These are phyloP conservation scores for Lanistes nyassanus DNA, from an alignment of 1,140 invertebrate species.

Conservation along the genomic window DNA sequence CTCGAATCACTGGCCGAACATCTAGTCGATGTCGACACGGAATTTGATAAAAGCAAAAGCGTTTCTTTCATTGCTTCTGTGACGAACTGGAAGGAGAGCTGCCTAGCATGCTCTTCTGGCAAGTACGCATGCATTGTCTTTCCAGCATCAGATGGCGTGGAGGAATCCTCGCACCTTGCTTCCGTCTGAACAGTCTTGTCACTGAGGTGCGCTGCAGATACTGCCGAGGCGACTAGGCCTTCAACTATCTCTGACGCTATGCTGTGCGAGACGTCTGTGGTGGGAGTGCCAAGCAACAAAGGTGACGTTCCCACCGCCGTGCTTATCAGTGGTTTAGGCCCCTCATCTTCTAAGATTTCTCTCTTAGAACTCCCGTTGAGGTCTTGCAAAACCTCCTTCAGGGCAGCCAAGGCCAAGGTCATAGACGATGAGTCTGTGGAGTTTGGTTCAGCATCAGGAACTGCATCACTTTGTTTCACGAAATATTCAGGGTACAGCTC, in stretches of 20 bases:
- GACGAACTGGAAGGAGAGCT: conserved; percentile 4
- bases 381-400: conserved; percentile 12
- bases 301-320: background rate
- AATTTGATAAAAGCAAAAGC: background rate
- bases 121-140: background rate
- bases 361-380: background rate
- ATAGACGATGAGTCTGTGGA: background rate
- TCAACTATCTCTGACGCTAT: background rate
- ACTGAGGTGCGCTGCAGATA: background rate
- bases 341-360: background rate
- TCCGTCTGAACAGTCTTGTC: background rate
- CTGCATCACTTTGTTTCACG: too few relatives aligned
- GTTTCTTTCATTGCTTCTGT: background rate
- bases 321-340: background rate
- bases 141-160: background rate
- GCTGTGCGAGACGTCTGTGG: background rate
- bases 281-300: background rate
- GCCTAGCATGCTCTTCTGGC: background rate
- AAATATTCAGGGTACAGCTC: conserved; percentile 4
- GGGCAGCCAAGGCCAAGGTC: conserved; percentile 8
- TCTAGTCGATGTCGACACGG: background rate
- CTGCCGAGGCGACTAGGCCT: background rate
- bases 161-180: too few relatives aligned
- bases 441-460: background rate
- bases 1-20: background rate